These are phyloP conservation scores for Cotesia congregata DNA, from an alignment of 2,888 invertebrate genomes.

Conservation along the genomic window DNA sequence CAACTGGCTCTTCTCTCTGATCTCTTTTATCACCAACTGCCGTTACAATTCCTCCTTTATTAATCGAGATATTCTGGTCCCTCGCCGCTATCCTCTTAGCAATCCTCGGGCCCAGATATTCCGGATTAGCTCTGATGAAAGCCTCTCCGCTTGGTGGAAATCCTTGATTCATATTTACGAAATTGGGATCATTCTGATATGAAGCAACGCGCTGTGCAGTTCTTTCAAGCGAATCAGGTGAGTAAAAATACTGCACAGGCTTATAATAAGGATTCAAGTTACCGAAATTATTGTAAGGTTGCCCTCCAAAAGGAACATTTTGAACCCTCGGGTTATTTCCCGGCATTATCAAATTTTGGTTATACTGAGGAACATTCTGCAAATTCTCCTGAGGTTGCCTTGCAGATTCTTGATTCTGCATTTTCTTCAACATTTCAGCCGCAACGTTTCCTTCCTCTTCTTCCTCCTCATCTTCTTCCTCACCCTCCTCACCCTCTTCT, in stretches of 20 bases:
- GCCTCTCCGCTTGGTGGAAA: neutral
- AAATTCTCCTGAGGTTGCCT: neutral
- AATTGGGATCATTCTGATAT: constrained; percentile 15
- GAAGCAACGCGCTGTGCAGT: constrained; percentile 42
- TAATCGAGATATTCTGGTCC: neutral
- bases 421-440: constrained; percentile 10
- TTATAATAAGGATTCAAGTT: constrained; percentile 55
- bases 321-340: neutral
- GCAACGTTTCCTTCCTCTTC: constrained; percentile 28
- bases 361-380: neutral
- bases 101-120: neutral
- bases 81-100: neutral
- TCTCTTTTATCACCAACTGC: neutral
- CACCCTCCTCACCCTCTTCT: constrained; percentile 12
- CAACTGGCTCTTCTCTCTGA: neutral
- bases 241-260: constrained; percentile 56
- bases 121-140: neutral
- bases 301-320: constrained; percentile 19
- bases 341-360: constrained; percentile 9
- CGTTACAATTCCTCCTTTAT: neutral
- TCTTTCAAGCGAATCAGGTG: constrained; percentile 50
- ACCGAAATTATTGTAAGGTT: constrained; percentile 49
- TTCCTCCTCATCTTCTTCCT: constrained; percentile 25
- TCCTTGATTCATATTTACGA: neutral
- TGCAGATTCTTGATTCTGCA: neutral